Evolutionary conservation across 2,888 invertebrate genomes (phyloP).

Genomic region (Parochlus steinenii): DNA sequence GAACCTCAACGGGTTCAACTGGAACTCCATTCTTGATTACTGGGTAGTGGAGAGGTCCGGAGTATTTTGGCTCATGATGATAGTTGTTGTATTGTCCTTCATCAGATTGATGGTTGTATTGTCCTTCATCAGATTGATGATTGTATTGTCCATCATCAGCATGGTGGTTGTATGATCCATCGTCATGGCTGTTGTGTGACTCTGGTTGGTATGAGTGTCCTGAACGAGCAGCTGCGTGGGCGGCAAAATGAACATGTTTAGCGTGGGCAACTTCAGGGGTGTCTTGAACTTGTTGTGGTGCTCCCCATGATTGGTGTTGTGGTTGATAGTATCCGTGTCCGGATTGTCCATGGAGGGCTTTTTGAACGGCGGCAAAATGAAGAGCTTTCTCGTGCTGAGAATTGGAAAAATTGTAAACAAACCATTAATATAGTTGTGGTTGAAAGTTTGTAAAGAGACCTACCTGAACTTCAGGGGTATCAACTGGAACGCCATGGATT

Average conservation of each 20-base stretch:
- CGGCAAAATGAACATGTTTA: too few species aligned
- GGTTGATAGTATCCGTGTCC: constrained; percentile 5
- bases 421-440: too few species aligned
- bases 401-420: too few species aligned
- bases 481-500: constrained; percentile 32
- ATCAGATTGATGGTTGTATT: constrained; percentile 18
- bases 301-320: too few species aligned
- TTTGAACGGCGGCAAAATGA: constrained; percentile 24
- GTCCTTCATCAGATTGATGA: constrained; percentile 18
- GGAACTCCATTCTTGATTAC: constrained; percentile 33
- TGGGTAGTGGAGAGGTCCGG: constrained; percentile 30
- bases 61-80: constrained; percentile 17
- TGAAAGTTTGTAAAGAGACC: too few species aligned
- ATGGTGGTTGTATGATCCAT: constrained; percentile 20
- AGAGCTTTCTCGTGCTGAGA: constrained; percentile 30
- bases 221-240: neutral
- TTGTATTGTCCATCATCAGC: constrained; percentile 17
- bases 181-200: constrained; percentile 12
- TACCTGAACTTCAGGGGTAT: constrained; percentile 36
- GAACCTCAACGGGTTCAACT: constrained; percentile 35
- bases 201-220: neutral
- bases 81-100: constrained; percentile 17
- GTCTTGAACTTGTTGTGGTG: too few species aligned
- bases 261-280: neutral
- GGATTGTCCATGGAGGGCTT: constrained; percentile 4